Evolutionary conservation across 1,140 invertebrate genomes (phyloP), one percentile per base, ranked within the genome.

Genomic region (Temnothorax curvispinosus): DNA sequence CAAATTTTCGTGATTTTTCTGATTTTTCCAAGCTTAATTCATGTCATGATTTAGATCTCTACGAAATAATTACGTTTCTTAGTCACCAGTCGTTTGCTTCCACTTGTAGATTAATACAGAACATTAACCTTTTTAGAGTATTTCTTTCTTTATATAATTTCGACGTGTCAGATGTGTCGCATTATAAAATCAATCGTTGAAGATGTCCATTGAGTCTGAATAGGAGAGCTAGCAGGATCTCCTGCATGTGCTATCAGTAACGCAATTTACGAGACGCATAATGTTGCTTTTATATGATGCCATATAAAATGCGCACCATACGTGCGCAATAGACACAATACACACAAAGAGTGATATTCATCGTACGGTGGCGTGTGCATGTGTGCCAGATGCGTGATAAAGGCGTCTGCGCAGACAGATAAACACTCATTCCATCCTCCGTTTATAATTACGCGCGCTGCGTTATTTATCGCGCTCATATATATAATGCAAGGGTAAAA

Each of bases 391-490:
- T 21, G 62, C 81, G 82, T 84, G 89, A 91, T 91, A 91, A 91
- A 91, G 89, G 89, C 89, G 89, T 91, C 89, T 88, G 89, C 72
- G 72, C 64, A 90, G 88, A 84, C 64, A 90, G 87, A 91, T 90
- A 91, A 91, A 91, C 89, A 90, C 90, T 91, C 76, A 82, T 81
- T 64, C 85, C 65, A 78, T 87, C 86, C 89, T 91, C 86, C 89
- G 91, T 91, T 27, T 27, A 27, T 91, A 92, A 92, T 92, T 92
- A 92, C 86, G 77, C 86, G 77, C 78, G 80, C 82, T 92, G 56
- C 85, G 90, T 92, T 92, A 92, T 92, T 92, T 92, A 92, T 92
- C 91, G 69, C 50, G 74, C 44, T 87, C 50, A 8, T 60, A 74
- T 87, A 71, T 89, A 90, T 90, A 90, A 90, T 74, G 89, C 89